Conservation (phyloP, 2,888 invertebrate species). For the Campoplex capitator region DNA sequence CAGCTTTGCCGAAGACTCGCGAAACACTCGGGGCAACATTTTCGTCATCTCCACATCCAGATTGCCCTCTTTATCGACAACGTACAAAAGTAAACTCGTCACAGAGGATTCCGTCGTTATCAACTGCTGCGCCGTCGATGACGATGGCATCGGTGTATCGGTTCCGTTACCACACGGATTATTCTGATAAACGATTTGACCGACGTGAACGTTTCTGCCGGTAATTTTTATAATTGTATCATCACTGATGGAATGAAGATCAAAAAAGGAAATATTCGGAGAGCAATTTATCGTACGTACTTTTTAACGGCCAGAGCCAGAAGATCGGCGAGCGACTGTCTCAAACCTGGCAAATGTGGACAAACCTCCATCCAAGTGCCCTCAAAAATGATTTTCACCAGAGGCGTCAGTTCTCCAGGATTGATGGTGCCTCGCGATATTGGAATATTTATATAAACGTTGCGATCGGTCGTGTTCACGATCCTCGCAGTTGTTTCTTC, state of each 20-base stretch:
- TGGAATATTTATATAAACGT: not conserved
- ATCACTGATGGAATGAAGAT: not conserved
- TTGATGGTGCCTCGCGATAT: not conserved
- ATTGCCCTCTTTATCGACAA: slow-evolving; percentile 78
- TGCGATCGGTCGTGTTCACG: not conserved
- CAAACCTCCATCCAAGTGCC: slow-evolving; percentile 78
- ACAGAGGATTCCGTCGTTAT: slow-evolving; percentile 70
- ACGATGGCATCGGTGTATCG: not conserved
- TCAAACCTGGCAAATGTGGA: slow-evolving; percentile 73
- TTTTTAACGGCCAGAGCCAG: slow-evolving; percentile 72
- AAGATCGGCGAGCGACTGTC: slow-evolving; percentile 75
- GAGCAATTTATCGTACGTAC: slow-evolving; percentile 70
- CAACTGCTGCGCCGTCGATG: slow-evolving; percentile 11
- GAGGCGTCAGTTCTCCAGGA: slow-evolving; percentile 72
- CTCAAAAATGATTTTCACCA: slow-evolving; percentile 79
- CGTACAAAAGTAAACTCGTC: slow-evolving; percentile 78
- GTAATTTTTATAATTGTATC: not conserved
- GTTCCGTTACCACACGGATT: slow-evolving; percentile 76
- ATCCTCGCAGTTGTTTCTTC: not conserved
- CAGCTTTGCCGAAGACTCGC: slow-evolving; percentile 74
- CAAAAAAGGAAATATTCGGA: not conserved
- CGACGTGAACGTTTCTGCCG: slow-evolving; percentile 74
- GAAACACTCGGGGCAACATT: slow-evolving; percentile 78
- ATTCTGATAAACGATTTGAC: slow-evolving; percentile 78
- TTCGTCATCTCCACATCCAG: slow-evolving; percentile 80